Conservation (phyloP, 2,797 vertebrate genomes). For the Gila robusta region DNA sequence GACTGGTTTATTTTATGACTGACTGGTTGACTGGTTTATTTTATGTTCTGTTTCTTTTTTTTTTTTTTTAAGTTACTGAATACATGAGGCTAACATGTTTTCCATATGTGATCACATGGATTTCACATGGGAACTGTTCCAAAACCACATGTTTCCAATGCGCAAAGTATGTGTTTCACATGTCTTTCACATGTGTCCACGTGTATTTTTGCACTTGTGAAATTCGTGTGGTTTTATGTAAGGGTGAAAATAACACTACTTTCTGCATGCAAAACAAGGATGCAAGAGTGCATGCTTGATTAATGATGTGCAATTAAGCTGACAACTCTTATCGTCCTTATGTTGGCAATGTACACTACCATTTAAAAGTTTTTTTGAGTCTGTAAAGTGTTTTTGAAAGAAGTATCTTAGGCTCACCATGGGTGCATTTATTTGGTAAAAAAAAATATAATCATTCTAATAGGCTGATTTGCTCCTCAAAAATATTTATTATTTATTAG, state of each 20-base stretch:
- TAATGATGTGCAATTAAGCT: constrained; percentile 5
- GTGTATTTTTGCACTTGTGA: not conserved
- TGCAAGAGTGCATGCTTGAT: constrained; percentile 3
- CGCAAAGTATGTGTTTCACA: not conserved
- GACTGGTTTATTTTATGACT: not conserved
- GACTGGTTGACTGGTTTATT: not conserved
- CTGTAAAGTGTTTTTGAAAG: not conserved
- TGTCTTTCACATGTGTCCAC: not conserved
- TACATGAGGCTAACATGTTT: not conserved
- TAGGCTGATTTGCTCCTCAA: not conserved
- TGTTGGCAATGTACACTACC: not conserved
- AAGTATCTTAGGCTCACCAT: not conserved
- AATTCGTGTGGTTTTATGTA: not conserved
- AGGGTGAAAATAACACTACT: constrained; percentile 3
- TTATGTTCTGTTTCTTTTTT: not conserved
- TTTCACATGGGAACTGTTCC: not conserved
- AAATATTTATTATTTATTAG: not conserved
- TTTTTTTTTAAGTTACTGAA: not conserved
- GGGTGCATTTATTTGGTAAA: not conserved
- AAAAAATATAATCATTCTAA: not conserved
- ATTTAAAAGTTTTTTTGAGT: not conserved
- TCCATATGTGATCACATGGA: not conserved
- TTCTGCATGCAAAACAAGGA: constrained; percentile 9
- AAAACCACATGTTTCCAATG: not conserved
- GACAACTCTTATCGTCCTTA: not conserved